Evolutionary conservation across 2,888 invertebrate genomes (phyloP).

Genomic region (Watsonalla binaria): DNA sequence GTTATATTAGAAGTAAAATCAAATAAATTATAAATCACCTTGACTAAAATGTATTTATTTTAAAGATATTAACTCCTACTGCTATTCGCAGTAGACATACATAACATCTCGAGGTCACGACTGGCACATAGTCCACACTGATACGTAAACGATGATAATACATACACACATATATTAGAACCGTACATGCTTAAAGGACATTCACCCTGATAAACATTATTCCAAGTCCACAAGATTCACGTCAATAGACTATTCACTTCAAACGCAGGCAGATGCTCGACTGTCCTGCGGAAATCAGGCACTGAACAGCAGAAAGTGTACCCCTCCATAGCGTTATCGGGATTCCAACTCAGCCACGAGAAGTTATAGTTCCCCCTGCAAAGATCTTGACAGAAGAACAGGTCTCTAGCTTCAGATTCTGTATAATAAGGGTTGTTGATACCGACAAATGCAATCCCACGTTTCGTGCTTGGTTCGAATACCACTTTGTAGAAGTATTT

Average conservation of each 20-base stretch:
- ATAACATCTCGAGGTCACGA: neutral
- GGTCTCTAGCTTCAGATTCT: conserved; percentile 32
- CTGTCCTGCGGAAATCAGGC: conserved; percentile 66
- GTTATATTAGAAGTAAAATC: too few species aligned
- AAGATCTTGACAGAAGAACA: conserved; percentile 71
- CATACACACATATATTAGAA: neutral
- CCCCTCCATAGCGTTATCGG: conserved; percentile 65
- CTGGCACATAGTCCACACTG: neutral
- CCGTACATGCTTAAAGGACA: conserved; percentile 11
- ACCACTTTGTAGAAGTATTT: conserved; percentile 74
- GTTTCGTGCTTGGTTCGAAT: conserved; percentile 64
- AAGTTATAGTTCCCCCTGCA: conserved; percentile 69
- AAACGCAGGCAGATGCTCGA: conserved; percentile 74
- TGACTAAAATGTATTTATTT: too few species aligned
- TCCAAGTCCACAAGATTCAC: conserved; percentile 15
- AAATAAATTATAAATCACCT: too few species aligned
- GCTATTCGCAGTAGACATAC: too few species aligned
- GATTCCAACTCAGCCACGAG: conserved; percentile 79
- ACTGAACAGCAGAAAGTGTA: conserved; percentile 81
- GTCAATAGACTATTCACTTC: conserved; percentile 56
- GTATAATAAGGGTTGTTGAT: conserved; percentile 80
- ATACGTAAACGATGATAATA: neutral
- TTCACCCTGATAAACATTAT: conserved; percentile 8
- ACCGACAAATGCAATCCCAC: conserved; percentile 79
- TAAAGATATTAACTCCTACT: too few species aligned